phyloP scores from a whole-genome alignment of 2,113 vertebrate species.

The Cheirogaleus medius region DNA sequence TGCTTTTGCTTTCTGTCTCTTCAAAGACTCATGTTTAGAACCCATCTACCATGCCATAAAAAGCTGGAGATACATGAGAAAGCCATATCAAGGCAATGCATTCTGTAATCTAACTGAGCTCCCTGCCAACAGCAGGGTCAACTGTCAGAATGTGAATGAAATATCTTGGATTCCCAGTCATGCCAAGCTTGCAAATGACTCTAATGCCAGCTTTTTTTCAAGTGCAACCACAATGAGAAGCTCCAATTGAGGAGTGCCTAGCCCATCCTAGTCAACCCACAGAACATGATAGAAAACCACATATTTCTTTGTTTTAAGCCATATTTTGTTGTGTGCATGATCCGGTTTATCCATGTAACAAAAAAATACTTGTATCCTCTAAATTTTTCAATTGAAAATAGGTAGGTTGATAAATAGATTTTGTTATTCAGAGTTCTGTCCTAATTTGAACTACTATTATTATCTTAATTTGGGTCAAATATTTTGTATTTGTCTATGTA shows the following conservation, averaged over 20 bases:
- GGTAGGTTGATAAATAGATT: background rate
- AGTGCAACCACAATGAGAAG: background rate
- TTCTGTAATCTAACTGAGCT: background rate
- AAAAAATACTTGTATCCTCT: too few species aligned
- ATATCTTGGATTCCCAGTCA: background rate
- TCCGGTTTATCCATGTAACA: too few species aligned
- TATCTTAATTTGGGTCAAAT: background rate
- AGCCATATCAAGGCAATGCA: fast-evolving
- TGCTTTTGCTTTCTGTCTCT: background rate
- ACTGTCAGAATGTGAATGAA: background rate
- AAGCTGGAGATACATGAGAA: background rate
- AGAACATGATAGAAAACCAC: background rate
- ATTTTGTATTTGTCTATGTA: background rate
- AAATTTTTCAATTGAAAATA: too few species aligned
- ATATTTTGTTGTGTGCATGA: background rate
- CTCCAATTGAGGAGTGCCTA: background rate
- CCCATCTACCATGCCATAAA: fast-evolving
- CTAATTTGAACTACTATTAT: background rate
- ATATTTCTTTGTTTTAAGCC: background rate
- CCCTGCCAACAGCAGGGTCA: fast-evolving
- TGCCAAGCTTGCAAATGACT: background rate
- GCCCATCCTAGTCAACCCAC: background rate
- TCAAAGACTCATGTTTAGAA: background rate
- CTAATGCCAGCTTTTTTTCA: background rate
- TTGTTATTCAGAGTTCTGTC: background rate